Conservation (phyloP, 2,797 vertebrate genomes). For the Silurus lanzhouensis region DNA sequence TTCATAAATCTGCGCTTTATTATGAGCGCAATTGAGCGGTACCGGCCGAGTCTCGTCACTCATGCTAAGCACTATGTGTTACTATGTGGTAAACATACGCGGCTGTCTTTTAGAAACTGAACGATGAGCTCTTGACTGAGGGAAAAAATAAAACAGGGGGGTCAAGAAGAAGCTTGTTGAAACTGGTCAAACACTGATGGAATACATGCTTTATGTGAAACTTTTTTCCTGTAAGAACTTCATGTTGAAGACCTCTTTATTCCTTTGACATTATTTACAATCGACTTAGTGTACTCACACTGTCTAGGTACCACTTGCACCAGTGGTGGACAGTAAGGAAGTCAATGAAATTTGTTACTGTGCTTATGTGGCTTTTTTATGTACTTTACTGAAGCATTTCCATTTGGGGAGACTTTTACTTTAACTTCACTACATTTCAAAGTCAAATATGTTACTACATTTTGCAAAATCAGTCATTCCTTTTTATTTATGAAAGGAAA, state of each 20-base stretch:
- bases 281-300: neutral
- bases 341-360: too few species aligned
- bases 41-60: conserved; percentile 65
- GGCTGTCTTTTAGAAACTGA: conserved; percentile 61
- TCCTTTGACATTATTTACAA: neutral
- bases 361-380: too few species aligned
- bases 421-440: too few species aligned
- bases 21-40: conserved; percentile 70
- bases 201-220: neutral
- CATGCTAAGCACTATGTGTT: conserved; percentile 73
- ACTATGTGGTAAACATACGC: conserved; percentile 64
- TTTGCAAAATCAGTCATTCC: too few species aligned
- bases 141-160: neutral
- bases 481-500: too few species aligned
- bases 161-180: conserved; percentile 56
- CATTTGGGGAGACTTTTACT: too few species aligned
- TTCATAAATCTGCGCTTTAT: conserved; percentile 81
- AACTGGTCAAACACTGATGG: neutral
- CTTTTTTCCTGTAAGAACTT: neutral
- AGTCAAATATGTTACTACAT: too few species aligned
- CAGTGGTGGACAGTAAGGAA: too few species aligned
- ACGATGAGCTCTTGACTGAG: neutral
- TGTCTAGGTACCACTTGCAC: neutral
- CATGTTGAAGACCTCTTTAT: neutral
- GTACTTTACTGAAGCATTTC: too few species aligned